phyloP scores from a whole-genome alignment of 2,888 invertebrate species.

The Mamestra brassicae region DNA sequence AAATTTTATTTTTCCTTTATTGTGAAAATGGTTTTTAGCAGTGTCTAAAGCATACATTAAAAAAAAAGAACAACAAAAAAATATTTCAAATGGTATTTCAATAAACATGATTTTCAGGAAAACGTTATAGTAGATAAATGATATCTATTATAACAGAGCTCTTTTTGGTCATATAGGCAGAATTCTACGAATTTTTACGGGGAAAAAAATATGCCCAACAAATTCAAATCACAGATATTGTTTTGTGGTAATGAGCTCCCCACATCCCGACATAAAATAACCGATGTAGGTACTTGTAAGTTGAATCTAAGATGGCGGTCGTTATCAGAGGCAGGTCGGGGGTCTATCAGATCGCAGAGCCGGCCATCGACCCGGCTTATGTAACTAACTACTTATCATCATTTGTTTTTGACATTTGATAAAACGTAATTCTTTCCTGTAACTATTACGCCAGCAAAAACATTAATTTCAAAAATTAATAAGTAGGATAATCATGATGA shows the following conservation, averaged over 20 bases:
- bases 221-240: neutral
- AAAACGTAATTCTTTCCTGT: constrained; percentile 33
- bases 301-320: constrained; percentile 75
- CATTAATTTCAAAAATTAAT: neutral
- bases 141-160: neutral
- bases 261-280: constrained; percentile 6
- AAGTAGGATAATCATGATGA: constrained; percentile 2
- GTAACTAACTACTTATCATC: constrained; percentile 58
- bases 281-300: constrained; percentile 43
- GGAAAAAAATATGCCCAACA: neutral
- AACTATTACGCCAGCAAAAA: constrained; percentile 10
- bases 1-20: neutral
- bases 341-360: constrained; percentile 70
- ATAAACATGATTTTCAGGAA: neutral
- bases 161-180: neutral
- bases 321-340: constrained; percentile 70
- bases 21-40: constrained; percentile 2
- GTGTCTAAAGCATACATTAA: neutral
- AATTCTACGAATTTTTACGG: neutral
- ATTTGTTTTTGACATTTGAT: constrained; percentile 53
- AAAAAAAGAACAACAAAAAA: neutral
- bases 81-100: neutral
- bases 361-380: constrained; percentile 79
- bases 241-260: neutral
- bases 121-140: neutral